These are phyloP conservation scores for Labeo calbasu DNA, from an alignment of 2,797 vertebrate species.

Conservation along the genomic window DNA sequence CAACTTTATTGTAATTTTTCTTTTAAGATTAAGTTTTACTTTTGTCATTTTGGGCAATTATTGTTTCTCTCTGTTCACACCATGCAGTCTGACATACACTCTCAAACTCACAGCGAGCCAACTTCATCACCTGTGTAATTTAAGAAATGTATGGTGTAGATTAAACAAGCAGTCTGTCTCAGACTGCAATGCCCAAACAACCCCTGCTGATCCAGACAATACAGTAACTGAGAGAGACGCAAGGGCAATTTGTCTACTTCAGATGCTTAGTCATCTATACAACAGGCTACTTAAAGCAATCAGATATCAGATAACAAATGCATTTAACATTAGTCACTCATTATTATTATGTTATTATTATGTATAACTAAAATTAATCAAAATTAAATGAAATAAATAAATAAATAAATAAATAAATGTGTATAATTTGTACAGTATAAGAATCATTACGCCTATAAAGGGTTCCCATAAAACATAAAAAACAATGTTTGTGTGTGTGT, in stretches of 20 bases:
- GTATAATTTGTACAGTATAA: not conserved
- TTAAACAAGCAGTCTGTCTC: slow-evolving; percentile 45
- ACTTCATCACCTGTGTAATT: slow-evolving; percentile 40
- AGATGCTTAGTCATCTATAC: not conserved
- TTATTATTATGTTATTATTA: no score
- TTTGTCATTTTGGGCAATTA: slow-evolving; percentile 12
- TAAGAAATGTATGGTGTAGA: slow-evolving; percentile 39
- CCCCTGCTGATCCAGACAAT: slow-evolving; percentile 39
- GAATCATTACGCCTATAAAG: not conserved
- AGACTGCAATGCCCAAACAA: slow-evolving; percentile 45
- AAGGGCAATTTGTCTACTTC: slow-evolving; percentile 1
- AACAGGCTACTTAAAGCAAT: slow-evolving; percentile 5
- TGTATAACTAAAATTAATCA: not conserved
- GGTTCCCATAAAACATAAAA: not conserved
- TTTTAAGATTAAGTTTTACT: not conserved
- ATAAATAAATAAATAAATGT: no score
- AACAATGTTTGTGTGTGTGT: not conserved
- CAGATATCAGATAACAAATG: not conserved
- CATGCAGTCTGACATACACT: not conserved
- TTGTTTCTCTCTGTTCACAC: slow-evolving; percentile 8
- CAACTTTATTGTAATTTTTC: not conserved
- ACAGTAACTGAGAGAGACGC: slow-evolving; percentile 22
- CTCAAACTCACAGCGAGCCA: slow-evolving; percentile 20
- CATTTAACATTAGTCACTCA: not conserved
- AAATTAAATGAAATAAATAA: not conserved